Base-by-base conservation (phyloP, 2,113 vertebrate genomes). In the Beaufortia kweichowensis region DNA sequence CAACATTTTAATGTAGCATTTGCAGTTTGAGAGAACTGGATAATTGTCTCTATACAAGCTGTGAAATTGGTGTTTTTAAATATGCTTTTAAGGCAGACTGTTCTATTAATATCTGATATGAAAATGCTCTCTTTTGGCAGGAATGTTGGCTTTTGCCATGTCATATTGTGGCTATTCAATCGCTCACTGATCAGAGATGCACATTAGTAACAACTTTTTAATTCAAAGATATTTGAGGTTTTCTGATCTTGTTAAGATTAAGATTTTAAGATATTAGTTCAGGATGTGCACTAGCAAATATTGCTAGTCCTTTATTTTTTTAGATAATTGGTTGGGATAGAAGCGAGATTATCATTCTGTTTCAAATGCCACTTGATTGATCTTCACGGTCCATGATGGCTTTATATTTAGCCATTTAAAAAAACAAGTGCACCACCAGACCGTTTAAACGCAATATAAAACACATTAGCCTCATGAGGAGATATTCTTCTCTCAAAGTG, bases 321-420 rank as follows among this genome's bases (percentile, higher is more conserved):
- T 71, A 76, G 85, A 77, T 82, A 82, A 79, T 77, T 80, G 84
- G 67, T 35, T 8, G 53, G 48, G 60, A 43, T 31, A 77, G 65
- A 33, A 64, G 75, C 78, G 69, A 78, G 76, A 65, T 79, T 79
- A 84, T 82, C 81, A 64, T 67, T 67, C 72, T 69, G 39, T 82
- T 85, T 81, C 62, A 84, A 84, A 83, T 83, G 31, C 56, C 75
- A 81, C 67, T 78, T 80, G 81, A 87, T 85, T 86, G 84, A 87
- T 83, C 72, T 70, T 53, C 39, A 75, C 76, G 61, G 72, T 29
- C 68, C 12, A 41, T 82, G 84, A 85, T 82, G 81, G 72, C 77
- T 88, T 82, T 83, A 84, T 86, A 80, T 88, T 86, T 82, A 80
- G 83, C 75, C 39, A 43, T 57, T 75, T 77, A 46, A 55, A 10